Evolutionary conservation across 1,140 invertebrate genomes (phyloP).

Genomic region (Kradibia gibbosae): DNA sequence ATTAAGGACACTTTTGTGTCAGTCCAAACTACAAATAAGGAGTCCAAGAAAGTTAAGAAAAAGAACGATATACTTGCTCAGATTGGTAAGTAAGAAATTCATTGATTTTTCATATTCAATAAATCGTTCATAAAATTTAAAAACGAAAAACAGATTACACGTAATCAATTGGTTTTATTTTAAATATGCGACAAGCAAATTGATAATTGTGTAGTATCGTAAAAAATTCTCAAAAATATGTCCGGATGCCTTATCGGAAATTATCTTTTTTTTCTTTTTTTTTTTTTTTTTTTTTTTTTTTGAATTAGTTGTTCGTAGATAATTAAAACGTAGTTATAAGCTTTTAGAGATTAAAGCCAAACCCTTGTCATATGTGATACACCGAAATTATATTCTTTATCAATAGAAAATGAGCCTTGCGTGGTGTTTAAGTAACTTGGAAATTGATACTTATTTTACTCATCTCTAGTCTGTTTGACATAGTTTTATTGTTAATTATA

Average conservation of each 20-base stretch:
- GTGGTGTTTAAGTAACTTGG: not conserved
- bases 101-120: not conserved
- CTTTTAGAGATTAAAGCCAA: not conserved
- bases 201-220: conserved; percentile 19
- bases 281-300: not conserved
- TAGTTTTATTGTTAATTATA: not conserved
- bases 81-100: conserved; percentile 63
- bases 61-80: conserved; percentile 73
- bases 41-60: conserved; percentile 74
- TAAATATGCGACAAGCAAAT: not conserved
- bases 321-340: not conserved
- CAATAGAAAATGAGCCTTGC: not conserved
- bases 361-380: conserved; percentile 29
- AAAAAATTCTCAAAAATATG: conserved; percentile 35
- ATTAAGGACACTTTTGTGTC: conserved; percentile 48
- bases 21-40: conserved; percentile 61
- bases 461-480: not conserved
- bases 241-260: conserved; percentile 39
- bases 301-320: conserved; percentile 12
- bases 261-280: conserved; percentile 34
- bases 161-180: conserved; percentile 36
- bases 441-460: not conserved
- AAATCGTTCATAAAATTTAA: not conserved
- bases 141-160: conserved; percentile 6
- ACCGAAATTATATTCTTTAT: not conserved